Conservation (phyloP, 2,113 vertebrate species). For the Cyanistes caeruleus region DNA sequence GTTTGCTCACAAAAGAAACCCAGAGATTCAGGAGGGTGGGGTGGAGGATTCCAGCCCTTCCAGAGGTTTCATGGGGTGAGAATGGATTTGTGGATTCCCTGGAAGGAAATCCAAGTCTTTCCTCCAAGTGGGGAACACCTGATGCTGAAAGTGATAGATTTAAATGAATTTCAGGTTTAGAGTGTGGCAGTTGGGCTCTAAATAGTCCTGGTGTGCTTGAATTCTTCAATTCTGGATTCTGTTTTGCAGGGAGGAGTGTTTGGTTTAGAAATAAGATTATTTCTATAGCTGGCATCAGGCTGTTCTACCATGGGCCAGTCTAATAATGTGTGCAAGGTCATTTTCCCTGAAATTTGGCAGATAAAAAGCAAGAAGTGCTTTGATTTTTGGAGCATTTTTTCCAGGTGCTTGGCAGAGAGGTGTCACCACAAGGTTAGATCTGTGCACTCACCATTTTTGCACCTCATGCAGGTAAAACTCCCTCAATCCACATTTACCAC, state of each 20-base stretch:
- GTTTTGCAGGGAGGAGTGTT: neutral
- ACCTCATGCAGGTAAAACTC: constrained; percentile 34
- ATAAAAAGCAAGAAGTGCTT: neutral
- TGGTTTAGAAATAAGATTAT: constrained; percentile 42
- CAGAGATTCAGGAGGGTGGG: constrained; percentile 40
- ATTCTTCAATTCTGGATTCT: neutral
- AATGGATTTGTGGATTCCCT: constrained; percentile 65
- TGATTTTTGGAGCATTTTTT: constrained; percentile 34
- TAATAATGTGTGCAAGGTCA: neutral
- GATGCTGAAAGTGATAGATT: constrained; percentile 41
- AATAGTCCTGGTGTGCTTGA: neutral
- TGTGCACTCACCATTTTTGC: neutral
- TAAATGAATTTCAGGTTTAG: neutral
- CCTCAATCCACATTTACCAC: constrained; percentile 18
- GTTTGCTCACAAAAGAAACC: constrained; percentile 72
- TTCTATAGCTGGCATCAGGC: neutral
- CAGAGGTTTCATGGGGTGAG: constrained; percentile 61
- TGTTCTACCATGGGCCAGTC: neutral
- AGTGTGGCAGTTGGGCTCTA: neutral
- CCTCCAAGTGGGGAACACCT: constrained; percentile 58
- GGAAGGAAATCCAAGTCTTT: constrained; percentile 15
- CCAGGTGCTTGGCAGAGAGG: constrained; percentile 4
- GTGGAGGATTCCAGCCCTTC: constrained; percentile 39
- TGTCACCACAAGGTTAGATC: neutral
- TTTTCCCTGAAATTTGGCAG: neutral